Evolutionary conservation across 1,140 invertebrate genomes (phyloP).

Genomic region (Daktulosphaira vitifoliae): DNA sequence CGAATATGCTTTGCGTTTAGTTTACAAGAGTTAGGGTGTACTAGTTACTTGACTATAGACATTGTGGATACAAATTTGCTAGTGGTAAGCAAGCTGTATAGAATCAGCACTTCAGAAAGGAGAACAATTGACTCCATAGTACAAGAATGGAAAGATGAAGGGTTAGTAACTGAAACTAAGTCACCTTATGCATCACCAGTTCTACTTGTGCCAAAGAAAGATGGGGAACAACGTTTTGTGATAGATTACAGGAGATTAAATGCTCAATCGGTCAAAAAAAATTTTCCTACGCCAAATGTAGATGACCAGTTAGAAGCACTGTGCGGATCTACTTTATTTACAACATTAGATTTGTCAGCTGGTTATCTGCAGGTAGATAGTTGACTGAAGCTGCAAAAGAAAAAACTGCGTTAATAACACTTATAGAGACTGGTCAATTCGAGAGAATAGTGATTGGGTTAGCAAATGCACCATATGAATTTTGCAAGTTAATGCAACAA

Average conservation of each 20-base stretch:
- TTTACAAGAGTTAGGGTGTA: too few species aligned
- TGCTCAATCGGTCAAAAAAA: constrained; percentile 43
- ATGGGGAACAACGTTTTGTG: constrained; percentile 32
- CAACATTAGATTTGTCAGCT: constrained; percentile 44
- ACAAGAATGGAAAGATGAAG: neutral
- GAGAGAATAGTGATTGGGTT: constrained; percentile 38
- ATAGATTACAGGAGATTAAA: constrained; percentile 44
- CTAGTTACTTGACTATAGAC: neutral
- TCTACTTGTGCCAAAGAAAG: neutral
- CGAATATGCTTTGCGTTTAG: too few species aligned
- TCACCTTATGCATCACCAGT: constrained; percentile 14
- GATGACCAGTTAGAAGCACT: constrained; percentile 45
- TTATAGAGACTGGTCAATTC: constrained; percentile 33
- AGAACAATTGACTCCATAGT: too few species aligned
- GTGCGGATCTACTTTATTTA: constrained; percentile 44
- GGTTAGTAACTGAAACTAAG: neutral
- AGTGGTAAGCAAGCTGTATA: neutral
- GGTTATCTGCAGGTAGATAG: constrained; percentile 45
- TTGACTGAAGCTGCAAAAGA: constrained; percentile 38
- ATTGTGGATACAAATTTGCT: neutral
- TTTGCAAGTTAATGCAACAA: constrained; percentile 25
- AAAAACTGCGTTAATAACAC: constrained; percentile 40
- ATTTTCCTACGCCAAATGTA: constrained; percentile 49
- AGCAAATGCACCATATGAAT: constrained; percentile 25
- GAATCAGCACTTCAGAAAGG: neutral